These are phyloP conservation scores for Eulithis prunata DNA, from an alignment of 2,888 invertebrate species.

Conservation along the genomic window DNA sequence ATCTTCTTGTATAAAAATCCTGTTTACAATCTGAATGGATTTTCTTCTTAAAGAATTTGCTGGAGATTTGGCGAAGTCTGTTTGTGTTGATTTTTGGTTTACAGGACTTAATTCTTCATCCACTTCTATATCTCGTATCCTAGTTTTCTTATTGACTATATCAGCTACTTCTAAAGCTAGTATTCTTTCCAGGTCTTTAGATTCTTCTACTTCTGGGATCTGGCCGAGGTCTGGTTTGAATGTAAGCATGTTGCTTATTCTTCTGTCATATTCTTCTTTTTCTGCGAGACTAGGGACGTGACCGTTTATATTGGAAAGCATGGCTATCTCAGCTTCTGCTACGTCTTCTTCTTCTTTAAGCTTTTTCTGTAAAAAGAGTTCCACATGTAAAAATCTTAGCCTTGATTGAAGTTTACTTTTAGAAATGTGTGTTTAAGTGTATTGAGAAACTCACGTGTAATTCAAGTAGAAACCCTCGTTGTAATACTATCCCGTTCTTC, in stretches of 20 bases:
- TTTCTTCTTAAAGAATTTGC: conserved; percentile 66
- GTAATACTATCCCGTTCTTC: conserved; percentile 83
- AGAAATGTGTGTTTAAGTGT: too few relatives aligned
- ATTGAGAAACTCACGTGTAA: conserved; percentile 77
- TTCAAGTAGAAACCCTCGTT: conserved; percentile 84
- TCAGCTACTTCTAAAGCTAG: conserved; percentile 68
- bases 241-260: conserved; percentile 71
- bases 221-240: conserved; percentile 66
- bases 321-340: conserved; percentile 55
- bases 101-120: conserved; percentile 45
- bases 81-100: conserved; percentile 62
- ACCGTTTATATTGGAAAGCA: conserved; percentile 62
- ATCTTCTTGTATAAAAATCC: conserved; percentile 64
- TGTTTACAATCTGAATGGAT: conserved; percentile 67
- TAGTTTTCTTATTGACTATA: conserved; percentile 62
- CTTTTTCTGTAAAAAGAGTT: conserved; percentile 59
- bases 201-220: conserved; percentile 56
- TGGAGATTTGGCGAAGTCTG: conserved; percentile 61
- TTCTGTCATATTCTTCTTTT: conserved; percentile 59
- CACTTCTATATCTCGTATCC: conserved; percentile 49
- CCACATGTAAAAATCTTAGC: too few relatives aligned
- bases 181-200: conserved; percentile 60
- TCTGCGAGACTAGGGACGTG: conserved; percentile 53
- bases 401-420: too few relatives aligned
- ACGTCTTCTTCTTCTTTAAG: conserved; percentile 61